phyloP scores from a whole-genome alignment of 2,888 invertebrate species.

The Caenorhabditis afra region DNA sequence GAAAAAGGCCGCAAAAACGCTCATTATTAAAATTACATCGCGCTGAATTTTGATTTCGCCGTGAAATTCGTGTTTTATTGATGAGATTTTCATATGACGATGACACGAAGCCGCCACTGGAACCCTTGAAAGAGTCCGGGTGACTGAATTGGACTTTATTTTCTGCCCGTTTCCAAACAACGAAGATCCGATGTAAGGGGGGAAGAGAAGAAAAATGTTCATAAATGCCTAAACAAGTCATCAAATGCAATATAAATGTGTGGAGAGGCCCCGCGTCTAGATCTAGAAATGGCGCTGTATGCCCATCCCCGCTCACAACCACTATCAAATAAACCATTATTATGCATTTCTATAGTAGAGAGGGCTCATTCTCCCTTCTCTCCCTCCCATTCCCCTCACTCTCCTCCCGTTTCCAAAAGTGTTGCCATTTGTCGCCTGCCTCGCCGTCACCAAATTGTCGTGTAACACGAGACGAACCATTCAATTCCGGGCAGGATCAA shows the following conservation, averaged over 20 bases:
- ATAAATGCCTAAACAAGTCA: constrained; percentile 70
- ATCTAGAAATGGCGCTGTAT: constrained; percentile 11
- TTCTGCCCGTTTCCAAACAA: constrained; percentile 39
- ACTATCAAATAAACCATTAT: constrained; percentile 63
- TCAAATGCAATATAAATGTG: constrained; percentile 70
- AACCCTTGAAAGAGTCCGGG: neutral
- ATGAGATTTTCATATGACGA: constrained; percentile 1
- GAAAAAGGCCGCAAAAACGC: constrained; percentile 8
- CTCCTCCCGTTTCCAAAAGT: constrained; percentile 12
- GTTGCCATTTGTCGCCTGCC: constrained; percentile 39
- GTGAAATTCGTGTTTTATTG: constrained; percentile 29
- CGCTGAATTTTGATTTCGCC: constrained; percentile 42
- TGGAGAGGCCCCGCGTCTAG: constrained; percentile 1
- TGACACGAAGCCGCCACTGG: too few relatives aligned
- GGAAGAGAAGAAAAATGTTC: constrained; percentile 46
- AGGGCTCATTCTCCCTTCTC: constrained; percentile 8
- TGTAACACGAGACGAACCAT: constrained; percentile 51
- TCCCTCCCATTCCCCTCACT: too few relatives aligned
- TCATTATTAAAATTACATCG: constrained; percentile 47
- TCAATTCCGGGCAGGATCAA: constrained; percentile 37
- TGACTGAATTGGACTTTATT: constrained; percentile 24
- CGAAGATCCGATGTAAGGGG: neutral
- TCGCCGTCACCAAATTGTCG: constrained; percentile 31
- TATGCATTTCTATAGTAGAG: constrained; percentile 63
- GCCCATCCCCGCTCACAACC: constrained; percentile 36